Percentiles rank a stretch among this genome's conserved stretches.
These are phyloP conservation scores for Malurus alboscapulatus DNA, from an alignment of 2,113 vertebrate genomes.

Conservation along the genomic window DNA sequence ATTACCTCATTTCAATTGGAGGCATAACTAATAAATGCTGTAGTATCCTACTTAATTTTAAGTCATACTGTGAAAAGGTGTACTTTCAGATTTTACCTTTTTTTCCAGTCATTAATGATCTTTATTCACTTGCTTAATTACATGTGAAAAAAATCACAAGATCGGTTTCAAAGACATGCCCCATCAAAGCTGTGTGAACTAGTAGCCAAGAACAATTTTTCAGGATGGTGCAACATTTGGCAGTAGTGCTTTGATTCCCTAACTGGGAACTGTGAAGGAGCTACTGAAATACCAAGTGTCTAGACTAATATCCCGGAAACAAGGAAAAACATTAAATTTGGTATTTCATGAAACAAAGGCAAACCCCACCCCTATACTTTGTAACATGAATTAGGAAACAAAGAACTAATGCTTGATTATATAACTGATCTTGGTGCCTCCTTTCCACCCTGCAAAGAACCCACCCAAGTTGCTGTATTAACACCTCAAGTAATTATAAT, in stretches of 20 bases:
- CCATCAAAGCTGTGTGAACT: neutral
- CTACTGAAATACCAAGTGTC: neutral
- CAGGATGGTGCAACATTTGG: neutral
- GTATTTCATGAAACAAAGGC: neutral
- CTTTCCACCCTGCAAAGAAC: neutral
- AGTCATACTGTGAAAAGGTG: neutral
- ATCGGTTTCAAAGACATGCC: neutral
- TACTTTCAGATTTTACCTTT: neutral
- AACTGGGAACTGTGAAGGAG: neutral
- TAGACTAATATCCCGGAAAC: rapidly evolving
- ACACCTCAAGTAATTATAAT: neutral
- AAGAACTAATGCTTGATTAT: neutral
- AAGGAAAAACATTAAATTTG: neutral
- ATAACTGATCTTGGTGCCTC: neutral
- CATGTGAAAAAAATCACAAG: neutral
- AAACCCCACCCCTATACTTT: neutral
- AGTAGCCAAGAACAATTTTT: neutral
- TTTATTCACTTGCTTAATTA: neutral
- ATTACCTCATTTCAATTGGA: neutral
- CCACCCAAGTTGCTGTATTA: neutral
- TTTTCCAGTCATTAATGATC: neutral
- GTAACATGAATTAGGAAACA: neutral
- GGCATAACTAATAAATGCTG: neutral
- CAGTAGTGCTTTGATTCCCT: neutral
- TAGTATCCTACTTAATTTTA: neutral